A percentile compares a stretch with the other conserved stretches of the same genome.
Evolutionary conservation across 2,797 vertebrate genomes (phyloP).

Genomic region (Bradypodion ventrale): DNA sequence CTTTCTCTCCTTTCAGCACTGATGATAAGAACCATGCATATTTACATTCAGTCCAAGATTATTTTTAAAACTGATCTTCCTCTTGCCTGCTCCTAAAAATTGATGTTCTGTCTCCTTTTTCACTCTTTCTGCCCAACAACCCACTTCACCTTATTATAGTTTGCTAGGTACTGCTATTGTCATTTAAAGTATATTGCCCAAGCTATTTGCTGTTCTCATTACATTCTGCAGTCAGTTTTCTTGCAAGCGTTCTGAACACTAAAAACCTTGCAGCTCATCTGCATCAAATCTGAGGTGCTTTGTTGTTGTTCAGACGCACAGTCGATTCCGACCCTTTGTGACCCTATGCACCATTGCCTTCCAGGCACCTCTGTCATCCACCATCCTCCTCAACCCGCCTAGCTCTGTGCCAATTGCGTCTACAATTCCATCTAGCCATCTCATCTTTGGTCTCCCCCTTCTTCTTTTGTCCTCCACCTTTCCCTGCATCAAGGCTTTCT

Average conservation of each 20-base stretch:
- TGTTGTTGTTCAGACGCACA: too few species aligned
- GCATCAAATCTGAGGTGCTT: not conserved
- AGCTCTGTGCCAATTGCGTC: too few species aligned
- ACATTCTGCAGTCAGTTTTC: not conserved
- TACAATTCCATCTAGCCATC: too few species aligned
- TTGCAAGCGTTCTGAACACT: not conserved
- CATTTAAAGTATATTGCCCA: not conserved
- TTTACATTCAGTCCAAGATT: not conserved
- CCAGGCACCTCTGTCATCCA: too few species aligned
- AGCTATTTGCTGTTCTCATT: not conserved
- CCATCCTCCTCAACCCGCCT: too few species aligned
- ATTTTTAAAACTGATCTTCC: not conserved
- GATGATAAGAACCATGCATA: not conserved
- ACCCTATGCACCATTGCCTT: too few species aligned
- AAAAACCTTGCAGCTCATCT: not conserved
- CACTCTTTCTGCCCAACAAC: not conserved
- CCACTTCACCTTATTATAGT: not conserved
- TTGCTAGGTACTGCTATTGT: not conserved
- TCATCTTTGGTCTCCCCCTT: too few species aligned
- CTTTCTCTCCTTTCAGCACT: not conserved
- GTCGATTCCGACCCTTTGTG: too few species aligned
- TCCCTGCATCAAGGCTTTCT: too few species aligned
- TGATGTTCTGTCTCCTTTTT: not conserved
- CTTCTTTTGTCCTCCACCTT: too few species aligned
- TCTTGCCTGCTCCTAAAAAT: not conserved